phyloP scores from a whole-genome alignment of 2,888 invertebrate species.

The Corythucha ciliata region DNA sequence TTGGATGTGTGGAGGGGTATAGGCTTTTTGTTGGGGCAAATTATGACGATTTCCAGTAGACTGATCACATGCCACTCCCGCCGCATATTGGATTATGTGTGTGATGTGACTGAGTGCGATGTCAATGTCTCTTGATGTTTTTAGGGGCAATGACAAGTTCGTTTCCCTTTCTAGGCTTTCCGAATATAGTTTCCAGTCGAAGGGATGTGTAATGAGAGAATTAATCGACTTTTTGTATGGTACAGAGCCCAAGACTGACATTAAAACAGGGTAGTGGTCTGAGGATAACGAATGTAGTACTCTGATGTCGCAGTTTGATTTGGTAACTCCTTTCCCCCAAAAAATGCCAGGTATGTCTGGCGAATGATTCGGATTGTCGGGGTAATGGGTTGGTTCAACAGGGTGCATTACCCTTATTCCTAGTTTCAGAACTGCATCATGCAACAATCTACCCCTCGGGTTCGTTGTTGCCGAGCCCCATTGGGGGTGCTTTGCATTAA shows the following conservation, averaged over 20 bases:
- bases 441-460: background rate
- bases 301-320: background rate
- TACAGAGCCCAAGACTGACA: background rate
- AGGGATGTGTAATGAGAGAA: background rate
- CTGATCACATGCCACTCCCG: background rate
- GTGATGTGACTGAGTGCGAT: background rate
- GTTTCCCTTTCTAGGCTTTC: background rate
- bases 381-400: no score
- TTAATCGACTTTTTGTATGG: background rate
- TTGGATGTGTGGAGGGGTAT: background rate
- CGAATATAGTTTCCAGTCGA: constrained; percentile 1
- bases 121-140: constrained; percentile 1
- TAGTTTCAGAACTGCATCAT: no score
- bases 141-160: background rate
- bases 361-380: no score
- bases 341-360: background rate
- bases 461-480: background rate
- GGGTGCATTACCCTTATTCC: no score
- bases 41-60: background rate
- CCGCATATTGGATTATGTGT: background rate
- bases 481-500: constrained; percentile 1
- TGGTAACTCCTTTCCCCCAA: constrained; percentile 1
- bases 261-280: constrained; percentile 1
- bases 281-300: constrained; percentile 1
- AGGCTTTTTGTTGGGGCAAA: background rate